phyloP scores from a whole-genome alignment of 2,797 vertebrate species.

The Cryptoblepharus egeriae region DNA sequence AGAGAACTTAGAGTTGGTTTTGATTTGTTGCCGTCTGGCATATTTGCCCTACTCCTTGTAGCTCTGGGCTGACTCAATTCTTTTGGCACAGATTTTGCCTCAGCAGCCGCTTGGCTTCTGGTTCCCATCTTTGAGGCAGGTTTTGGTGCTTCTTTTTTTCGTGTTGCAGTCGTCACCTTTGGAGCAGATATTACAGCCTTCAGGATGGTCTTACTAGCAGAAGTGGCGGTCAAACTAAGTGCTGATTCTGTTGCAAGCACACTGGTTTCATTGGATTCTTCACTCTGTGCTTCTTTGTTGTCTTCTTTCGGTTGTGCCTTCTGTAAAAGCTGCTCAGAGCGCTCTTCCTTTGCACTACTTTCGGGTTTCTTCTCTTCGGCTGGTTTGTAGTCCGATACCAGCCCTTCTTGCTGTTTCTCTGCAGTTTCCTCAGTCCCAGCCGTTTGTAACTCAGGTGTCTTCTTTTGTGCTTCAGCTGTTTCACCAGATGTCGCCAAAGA shows the following conservation, averaged over 20 bases:
- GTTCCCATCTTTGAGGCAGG: conserved; percentile 31
- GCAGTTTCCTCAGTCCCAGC: neutral
- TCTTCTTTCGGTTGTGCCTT: conserved; percentile 57
- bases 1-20: conserved; percentile 44
- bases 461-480: rapidly evolving
- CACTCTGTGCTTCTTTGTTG: conserved; percentile 1
- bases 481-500: neutral
- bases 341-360: conserved; percentile 33
- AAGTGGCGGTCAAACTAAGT: neutral
- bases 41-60: conserved; percentile 34
- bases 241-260: neutral
- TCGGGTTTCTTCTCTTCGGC: conserved; percentile 43
- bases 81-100: conserved; percentile 61
- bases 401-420: conserved; percentile 55
- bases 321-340: neutral
- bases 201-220: conserved; percentile 29
- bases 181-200: conserved; percentile 58
- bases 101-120: conserved; percentile 46
- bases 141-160: conserved; percentile 64
- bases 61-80: conserved; percentile 23
- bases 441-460: neutral
- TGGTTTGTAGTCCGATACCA: neutral
- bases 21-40: conserved; percentile 58
- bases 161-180: conserved; percentile 43
- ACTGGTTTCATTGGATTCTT: conserved; percentile 30